Evolutionary conservation across 2,113 vertebrate species (phyloP).

Genomic region (human): GRCh38 chr6:50730501-50731000

Average conservation of each 20-base stretch:
- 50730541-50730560: background rate
- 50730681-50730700: background rate
- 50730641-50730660: background rate
- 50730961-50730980: background rate
- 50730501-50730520: background rate
- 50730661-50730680: background rate
- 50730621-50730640: background rate
- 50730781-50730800: background rate
- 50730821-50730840: background rate
- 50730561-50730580: background rate
- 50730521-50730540: background rate
- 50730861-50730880: background rate
- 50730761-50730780: background rate
- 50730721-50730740: background rate
- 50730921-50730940: background rate
- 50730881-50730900: background rate
- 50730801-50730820: background rate
- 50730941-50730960: background rate
- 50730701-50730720: background rate
- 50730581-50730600: background rate
- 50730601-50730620: conserved; percentile 21
- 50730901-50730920: background rate
- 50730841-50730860: background rate
- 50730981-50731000: background rate
- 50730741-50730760: background rate